Evolutionary conservation across 92 coral and sea anemone genomes (phyloP).

Genomic region (Bergia puertoricense): DNA sequence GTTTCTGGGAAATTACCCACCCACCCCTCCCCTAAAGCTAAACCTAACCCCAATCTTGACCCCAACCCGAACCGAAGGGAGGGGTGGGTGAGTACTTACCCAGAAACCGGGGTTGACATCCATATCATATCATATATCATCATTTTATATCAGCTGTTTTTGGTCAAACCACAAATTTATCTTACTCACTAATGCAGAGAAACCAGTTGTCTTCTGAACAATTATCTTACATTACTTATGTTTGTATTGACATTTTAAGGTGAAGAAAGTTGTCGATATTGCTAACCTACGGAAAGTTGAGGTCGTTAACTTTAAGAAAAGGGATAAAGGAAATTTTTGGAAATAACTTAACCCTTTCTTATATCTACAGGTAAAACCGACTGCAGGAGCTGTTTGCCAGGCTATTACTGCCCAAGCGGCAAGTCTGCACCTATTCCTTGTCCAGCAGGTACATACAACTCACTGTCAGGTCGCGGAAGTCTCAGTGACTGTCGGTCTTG

Average conservation of each 20-base stretch:
- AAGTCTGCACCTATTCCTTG: conserved; percentile 84
- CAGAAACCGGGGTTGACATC: too few relatives aligned
- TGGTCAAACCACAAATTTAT: too few relatives aligned
- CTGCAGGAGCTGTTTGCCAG: conserved; percentile 92
- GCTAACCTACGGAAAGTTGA: background rate
- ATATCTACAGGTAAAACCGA: conserved; percentile 59
- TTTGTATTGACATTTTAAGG: background rate
- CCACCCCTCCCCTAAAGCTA: too few relatives aligned
- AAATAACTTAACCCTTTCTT: background rate
- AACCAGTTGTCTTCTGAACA: too few relatives aligned
- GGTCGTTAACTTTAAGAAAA: background rate
- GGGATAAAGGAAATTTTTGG: background rate
- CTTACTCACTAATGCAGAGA: too few relatives aligned
- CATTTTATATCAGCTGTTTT: too few relatives aligned
- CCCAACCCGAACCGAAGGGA: too few relatives aligned
- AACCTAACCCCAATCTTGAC: too few relatives aligned
- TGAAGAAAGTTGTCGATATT: background rate
- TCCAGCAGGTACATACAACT: conserved; percentile 77
- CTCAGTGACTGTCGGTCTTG: conserved; percentile 82
- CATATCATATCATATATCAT: too few relatives aligned
- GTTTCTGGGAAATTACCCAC: too few relatives aligned
- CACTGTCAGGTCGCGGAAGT: conserved; percentile 53
- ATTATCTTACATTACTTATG: background rate
- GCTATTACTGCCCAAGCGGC: conserved; percentile 82
- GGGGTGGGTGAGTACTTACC: too few relatives aligned